Evolutionary conservation across 2,888 invertebrate species (phyloP).

Genomic region (Cephalotes varians): DNA sequence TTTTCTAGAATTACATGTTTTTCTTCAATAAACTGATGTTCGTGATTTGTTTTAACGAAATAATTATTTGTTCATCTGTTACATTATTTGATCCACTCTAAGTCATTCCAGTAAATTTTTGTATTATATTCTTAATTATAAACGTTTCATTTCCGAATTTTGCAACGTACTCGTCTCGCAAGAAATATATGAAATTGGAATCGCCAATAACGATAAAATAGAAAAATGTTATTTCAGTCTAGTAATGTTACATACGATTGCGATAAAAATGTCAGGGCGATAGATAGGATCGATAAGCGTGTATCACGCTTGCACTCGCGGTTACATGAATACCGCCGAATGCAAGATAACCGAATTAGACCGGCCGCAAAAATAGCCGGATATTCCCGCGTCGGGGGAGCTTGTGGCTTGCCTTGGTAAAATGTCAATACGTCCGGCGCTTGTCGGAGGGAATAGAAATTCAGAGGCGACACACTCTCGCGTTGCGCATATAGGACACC

Average conservation of each 20-base stretch:
- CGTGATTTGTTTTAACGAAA: neutral
- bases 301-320: neutral
- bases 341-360: constrained; percentile 39
- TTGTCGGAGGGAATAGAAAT: constrained; percentile 40
- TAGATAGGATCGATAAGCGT: constrained; percentile 42
- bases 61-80: neutral
- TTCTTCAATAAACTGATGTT: neutral
- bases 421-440: constrained; percentile 44
- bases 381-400: neutral
- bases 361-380: constrained; percentile 36
- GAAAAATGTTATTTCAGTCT: neutral
- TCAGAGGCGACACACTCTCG: constrained; percentile 40
- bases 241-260: neutral
- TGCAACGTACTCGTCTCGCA: neutral
- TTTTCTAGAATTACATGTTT: neutral
- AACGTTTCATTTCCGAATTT: neutral
- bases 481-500: constrained; percentile 51
- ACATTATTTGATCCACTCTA: neutral
- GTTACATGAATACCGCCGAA: neutral
- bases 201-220: neutral
- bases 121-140: neutral
- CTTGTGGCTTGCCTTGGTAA: constrained; percentile 28
- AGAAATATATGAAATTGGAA: neutral
- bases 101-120: neutral
- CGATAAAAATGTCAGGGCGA: constrained; percentile 25